Percentiles rank a stretch among this genome's conserved stretches.
These are phyloP conservation scores for Lytechinus pictus DNA, from an alignment of 35 echinoderm and acorn worm genomes.

Conservation along the genomic window DNA sequence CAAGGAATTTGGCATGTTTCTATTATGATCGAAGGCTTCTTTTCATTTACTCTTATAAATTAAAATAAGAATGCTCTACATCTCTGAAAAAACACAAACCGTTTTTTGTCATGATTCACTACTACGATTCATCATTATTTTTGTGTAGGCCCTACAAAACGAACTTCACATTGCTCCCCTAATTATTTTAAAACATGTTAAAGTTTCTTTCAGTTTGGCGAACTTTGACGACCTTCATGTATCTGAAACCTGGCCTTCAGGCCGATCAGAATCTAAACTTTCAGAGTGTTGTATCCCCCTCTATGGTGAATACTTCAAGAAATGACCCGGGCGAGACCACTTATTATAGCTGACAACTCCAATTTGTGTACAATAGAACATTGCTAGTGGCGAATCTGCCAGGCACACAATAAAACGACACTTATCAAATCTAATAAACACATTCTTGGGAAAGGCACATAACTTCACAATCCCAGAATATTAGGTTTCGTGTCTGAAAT, in stretches of 20 bases:
- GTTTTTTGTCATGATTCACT: too few species aligned
- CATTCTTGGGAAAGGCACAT: constrained; percentile 5
- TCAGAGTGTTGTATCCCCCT: neutral
- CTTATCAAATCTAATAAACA: constrained; percentile 38
- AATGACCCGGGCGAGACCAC: neutral
- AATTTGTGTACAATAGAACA: constrained; percentile 40
- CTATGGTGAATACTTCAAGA: neutral
- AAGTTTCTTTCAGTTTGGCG: neutral
- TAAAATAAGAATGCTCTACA: neutral
- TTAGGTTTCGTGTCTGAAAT: neutral
- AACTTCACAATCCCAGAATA: neutral
- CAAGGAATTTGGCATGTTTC: neutral
- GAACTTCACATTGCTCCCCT: neutral
- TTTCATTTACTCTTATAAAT: neutral
- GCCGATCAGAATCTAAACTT: neutral
- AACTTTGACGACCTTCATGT: neutral
- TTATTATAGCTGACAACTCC: constrained; percentile 30
- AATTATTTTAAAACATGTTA: neutral
- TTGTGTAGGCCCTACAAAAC: too few species aligned
- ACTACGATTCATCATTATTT: too few species aligned
- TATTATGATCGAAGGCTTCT: neutral
- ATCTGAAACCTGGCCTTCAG: neutral
- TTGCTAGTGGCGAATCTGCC: constrained; percentile 21
- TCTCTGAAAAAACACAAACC: neutral
- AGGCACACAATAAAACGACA: constrained; percentile 12